These are phyloP conservation scores for Geotrypetes seraphini DNA, from an alignment of 2,797 vertebrate genomes.

Conservation along the genomic window DNA sequence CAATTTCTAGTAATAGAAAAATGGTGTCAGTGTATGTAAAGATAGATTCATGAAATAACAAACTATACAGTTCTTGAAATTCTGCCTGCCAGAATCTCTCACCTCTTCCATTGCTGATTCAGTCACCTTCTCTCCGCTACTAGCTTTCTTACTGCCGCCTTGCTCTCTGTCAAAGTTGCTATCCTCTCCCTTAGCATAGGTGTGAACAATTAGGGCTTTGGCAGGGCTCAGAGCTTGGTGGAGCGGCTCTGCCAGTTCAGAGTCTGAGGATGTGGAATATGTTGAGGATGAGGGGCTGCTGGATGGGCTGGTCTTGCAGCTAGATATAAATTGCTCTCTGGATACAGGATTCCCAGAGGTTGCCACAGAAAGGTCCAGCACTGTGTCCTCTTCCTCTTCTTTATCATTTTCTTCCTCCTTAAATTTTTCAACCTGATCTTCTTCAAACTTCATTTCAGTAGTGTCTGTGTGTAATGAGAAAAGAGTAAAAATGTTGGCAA, in stretches of 20 bases:
- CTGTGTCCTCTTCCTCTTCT: constrained; percentile 43
- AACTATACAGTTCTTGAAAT: no score
- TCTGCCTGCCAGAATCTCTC: no score
- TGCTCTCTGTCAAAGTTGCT: constrained; percentile 3
- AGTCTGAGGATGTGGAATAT: constrained; percentile 52
- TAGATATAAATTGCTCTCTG: constrained; percentile 25
- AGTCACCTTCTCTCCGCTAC: constrained; percentile 28
- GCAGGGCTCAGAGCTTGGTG: constrained; percentile 63
- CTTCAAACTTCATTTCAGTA: constrained; percentile 49
- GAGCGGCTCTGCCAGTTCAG: constrained; percentile 67
- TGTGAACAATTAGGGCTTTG: constrained; percentile 74
- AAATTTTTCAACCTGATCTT: constrained; percentile 51
- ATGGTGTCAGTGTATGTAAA: no score
- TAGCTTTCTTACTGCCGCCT: constrained; percentile 30
- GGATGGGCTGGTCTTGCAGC: background rate
- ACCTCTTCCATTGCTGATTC: constrained; percentile 57
- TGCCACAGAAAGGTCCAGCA: constrained; percentile 49
- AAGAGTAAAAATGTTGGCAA: constrained; percentile 4
- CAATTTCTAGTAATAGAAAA: no score
- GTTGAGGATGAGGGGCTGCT: constrained; percentile 30
- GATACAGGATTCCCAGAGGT: constrained; percentile 23
- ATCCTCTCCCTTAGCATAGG: constrained; percentile 67
- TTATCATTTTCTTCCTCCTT: constrained; percentile 36
- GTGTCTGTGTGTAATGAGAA: constrained; percentile 41
- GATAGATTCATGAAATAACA: no score